These are phyloP conservation scores for Falcaria lacertinaria DNA, from an alignment of 2,888 invertebrate species.

Conservation along the genomic window DNA sequence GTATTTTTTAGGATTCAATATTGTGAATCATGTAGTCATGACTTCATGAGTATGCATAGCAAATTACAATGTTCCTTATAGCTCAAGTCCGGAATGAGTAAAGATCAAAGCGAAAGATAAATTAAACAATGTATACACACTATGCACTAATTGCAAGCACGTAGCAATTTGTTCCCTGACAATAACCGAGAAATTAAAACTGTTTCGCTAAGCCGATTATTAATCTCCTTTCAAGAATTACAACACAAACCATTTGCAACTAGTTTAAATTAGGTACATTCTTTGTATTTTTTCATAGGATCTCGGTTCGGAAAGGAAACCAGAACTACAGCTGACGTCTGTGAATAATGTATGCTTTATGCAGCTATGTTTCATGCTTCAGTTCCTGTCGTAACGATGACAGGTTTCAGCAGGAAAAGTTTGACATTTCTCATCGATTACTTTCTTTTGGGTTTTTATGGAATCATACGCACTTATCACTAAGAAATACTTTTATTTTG, in stretches of 20 bases:
- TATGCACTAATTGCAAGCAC: background rate
- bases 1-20: background rate
- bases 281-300: background rate
- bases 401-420: constrained; percentile 47
- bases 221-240: background rate
- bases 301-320: background rate
- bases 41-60: no score
- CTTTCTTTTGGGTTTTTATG: constrained; percentile 26
- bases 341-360: constrained; percentile 26
- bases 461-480: constrained; percentile 6
- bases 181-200: constrained; percentile 19
- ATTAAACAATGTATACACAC: background rate
- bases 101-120: constrained; percentile 2
- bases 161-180: constrained; percentile 1
- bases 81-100: constrained; percentile 6
- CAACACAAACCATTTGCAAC: constrained; percentile 1
- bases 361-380: constrained; percentile 46
- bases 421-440: constrained; percentile 18
- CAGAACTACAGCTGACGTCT: background rate
- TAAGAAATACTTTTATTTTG: constrained; percentile 27
- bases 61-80: constrained; percentile 1
- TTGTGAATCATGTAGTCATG: background rate
- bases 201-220: background rate
- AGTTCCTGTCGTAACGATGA: constrained; percentile 46
- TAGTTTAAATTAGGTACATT: background rate